Conservation (phyloP, 2,888 invertebrate species). For the Bombylius major region DNA sequence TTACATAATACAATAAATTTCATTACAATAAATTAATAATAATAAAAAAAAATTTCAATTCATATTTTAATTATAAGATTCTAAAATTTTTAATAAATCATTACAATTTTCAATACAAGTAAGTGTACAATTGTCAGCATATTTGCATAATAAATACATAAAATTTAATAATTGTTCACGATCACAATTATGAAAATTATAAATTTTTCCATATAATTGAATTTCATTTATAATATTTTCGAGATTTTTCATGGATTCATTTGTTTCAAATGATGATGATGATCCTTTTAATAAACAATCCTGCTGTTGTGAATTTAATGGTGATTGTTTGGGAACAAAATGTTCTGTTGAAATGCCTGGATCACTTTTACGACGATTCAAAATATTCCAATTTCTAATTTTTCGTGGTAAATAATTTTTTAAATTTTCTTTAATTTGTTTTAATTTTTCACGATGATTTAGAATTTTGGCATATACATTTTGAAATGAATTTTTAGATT, state of each 20-base stretch:
- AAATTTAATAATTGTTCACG: constrained; percentile 26
- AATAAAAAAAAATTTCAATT: neutral
- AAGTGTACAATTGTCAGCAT: constrained; percentile 26
- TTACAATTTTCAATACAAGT: constrained; percentile 26
- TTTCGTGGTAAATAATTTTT: too few relatives aligned
- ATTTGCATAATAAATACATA: constrained; percentile 24
- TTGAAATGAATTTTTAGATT: neutral
- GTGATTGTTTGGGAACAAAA: too few relatives aligned
- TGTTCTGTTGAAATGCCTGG: constrained; percentile 15
- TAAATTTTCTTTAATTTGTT: neutral
- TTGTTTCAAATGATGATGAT: too few relatives aligned
- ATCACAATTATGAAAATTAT: constrained; percentile 23
- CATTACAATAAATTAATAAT: too few relatives aligned
- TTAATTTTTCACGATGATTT: neutral
- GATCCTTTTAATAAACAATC: too few relatives aligned
- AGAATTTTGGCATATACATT: neutral
- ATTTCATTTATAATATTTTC: constrained; percentile 21
- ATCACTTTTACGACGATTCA: neutral
- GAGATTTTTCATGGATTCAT: constrained; percentile 11
- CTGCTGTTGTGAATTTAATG: too few relatives aligned
- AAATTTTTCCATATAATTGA: constrained; percentile 19
- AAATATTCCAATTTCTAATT: neutral
- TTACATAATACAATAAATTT: too few relatives aligned
- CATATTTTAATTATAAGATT: neutral
- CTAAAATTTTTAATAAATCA: constrained; percentile 23